A percentile compares a stretch with the other conserved stretches of the same genome.
These are phyloP conservation scores for Rotaria magnacalcarata DNA, from an alignment of 2,888 invertebrate genomes.

Conservation along the genomic window DNA sequence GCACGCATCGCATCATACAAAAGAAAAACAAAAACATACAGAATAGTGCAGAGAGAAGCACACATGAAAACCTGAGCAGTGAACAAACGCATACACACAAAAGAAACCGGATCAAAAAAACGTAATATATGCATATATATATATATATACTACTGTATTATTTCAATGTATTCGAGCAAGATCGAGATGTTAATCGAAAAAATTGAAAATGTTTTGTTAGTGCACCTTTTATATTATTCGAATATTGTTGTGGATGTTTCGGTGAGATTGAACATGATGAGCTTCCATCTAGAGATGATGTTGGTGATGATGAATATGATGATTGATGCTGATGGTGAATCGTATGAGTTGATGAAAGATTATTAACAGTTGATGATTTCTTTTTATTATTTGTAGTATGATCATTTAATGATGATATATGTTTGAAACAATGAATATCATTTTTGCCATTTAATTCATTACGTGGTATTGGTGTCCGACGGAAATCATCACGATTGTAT, in stretches of 20 bases:
- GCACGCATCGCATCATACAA: conserved; percentile 15
- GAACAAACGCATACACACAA: neutral
- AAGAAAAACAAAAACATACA: neutral
- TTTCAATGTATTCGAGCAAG: conserved; percentile 3
- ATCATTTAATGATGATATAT: neutral
- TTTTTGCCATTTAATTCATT: neutral
- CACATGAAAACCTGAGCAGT: conserved; percentile 12
- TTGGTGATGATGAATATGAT: neutral
- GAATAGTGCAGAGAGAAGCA: neutral
- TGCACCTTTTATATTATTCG: neutral
- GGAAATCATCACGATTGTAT: neutral
- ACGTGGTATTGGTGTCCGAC: neutral
- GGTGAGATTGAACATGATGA: neutral
- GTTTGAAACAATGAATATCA: neutral
- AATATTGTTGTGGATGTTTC: neutral
- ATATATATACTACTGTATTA: neutral
- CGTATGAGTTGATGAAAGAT: neutral
- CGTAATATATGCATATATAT: neutral
- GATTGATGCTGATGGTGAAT: neutral
- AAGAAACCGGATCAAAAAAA: neutral
- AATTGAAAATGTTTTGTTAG: neutral
- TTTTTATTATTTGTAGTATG: neutral
- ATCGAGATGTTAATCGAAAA: neutral
- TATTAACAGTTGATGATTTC: neutral
- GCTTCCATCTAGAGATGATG: neutral